Percentiles rank a stretch among this genome's conserved stretches.
Conservation (phyloP, 2,797 vertebrate species). For the Danionella dracula region DNA sequence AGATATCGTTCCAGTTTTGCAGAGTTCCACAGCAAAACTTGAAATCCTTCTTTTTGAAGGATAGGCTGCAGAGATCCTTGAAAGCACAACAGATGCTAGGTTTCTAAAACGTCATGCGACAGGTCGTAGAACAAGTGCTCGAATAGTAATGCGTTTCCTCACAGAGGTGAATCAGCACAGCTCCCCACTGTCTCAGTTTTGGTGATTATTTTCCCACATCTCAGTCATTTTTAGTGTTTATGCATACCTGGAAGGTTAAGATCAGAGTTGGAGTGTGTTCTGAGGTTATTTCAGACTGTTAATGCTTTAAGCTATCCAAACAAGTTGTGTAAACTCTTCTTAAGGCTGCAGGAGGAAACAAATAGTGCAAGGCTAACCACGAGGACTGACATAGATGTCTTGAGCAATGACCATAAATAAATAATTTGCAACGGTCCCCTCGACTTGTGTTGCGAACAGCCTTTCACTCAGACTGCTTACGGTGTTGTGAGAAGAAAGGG, state of each 20-base stretch:
- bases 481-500: conserved; percentile 23
- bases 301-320: background rate
- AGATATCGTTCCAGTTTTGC: conserved; percentile 65
- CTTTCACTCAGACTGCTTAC: conserved; percentile 22
- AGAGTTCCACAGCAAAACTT: conserved; percentile 17
- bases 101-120: background rate
- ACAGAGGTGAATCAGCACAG: conserved; percentile 36
- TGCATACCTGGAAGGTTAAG: background rate
- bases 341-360: conserved; percentile 23
- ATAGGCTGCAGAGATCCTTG: background rate
- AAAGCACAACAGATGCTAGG: no score
- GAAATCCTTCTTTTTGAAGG: no score
- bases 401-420: background rate
- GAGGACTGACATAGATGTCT: conserved; percentile 24
- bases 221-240: background rate
- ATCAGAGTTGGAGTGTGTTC: background rate
- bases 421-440: background rate
- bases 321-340: background rate
- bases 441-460: background rate
- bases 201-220: background rate
- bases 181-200: background rate
- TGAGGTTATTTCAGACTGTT: no score
- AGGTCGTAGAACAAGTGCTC: conserved; percentile 29
- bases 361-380: conserved; percentile 45
- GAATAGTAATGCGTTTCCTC: conserved; percentile 38